Evolutionary conservation across 2,888 invertebrate species (phyloP), one percentile per base, ranked within the genome.

Genomic region (Drosophila paranaensis): DNA sequence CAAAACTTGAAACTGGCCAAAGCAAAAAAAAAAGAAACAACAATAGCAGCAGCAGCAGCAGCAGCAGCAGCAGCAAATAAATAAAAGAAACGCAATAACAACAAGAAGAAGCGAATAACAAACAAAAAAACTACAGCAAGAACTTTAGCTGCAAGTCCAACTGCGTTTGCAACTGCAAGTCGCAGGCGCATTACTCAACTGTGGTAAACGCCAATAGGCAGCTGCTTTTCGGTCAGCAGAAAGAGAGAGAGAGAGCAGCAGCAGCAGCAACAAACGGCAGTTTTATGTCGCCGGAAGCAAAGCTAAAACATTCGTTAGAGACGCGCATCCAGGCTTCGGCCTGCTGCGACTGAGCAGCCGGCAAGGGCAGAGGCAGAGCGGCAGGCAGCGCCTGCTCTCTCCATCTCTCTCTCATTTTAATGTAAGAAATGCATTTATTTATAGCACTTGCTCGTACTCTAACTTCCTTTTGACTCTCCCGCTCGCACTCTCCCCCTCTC

Each of bases 221-320:
- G 89, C 84, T 84, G 84, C 74, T 72, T 83, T 81, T 82, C 73
- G 66, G 84, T 67, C 74, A 79, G 14, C 75, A 74, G 30, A 66
- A 66, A 40, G 61, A 35, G 60, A 60, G 25, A 33, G 55, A 11
- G 58, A 65, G 2, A 65, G 20, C 51, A 69, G 40, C 37, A 54
- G 25, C 55, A 72, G 72, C 73, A 67, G 30, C 51, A 77, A 54
- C 72, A 67, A 78, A 83, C 89, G 87, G 82, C 89, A 84, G 84
- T 84, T 89, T 89, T 84, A 87, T 82, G 89, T 84, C 85, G 89
- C 89, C 84, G 84, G 84, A 84, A 84, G 84, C 89, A 79, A 84
- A 72, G 69, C 72, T 81, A 72, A 86, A 85, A 74, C 78, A 88
- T 82, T 81, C 81, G 84, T 86, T 80, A 79, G 75, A 84, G 72